Evolutionary conservation across 2,797 vertebrate genomes (phyloP).

Genomic region (Potorous gilbertii): DNA sequence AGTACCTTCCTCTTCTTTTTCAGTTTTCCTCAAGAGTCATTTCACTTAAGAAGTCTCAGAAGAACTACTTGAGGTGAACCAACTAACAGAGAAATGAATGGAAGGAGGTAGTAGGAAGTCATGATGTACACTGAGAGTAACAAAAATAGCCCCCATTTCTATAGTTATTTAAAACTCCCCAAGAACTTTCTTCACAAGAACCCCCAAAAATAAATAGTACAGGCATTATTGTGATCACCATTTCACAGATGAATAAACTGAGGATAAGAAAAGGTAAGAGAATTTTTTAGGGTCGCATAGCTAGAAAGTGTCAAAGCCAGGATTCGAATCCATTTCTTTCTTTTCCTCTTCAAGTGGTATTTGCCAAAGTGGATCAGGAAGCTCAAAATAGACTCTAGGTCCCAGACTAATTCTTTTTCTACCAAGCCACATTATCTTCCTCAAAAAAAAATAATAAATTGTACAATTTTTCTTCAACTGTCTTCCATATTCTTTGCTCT

Average conservation of each 20-base stretch:
- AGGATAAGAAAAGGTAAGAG: background rate
- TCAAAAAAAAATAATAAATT: background rate
- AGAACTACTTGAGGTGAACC: background rate
- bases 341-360: background rate
- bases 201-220: background rate
- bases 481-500: background rate
- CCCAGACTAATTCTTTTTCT: background rate
- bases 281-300: background rate
- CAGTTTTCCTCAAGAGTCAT: conserved; percentile 6
- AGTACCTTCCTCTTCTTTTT: conserved; percentile 42
- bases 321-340: background rate
- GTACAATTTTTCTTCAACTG: background rate
- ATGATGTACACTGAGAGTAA: conserved; percentile 2
- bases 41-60: conserved; percentile 27
- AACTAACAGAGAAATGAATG: conserved; percentile 13
- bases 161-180: background rate
- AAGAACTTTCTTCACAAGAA: background rate
- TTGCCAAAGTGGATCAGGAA: background rate
- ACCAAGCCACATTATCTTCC: background rate
- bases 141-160: background rate
- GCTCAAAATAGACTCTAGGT: conserved; percentile 17
- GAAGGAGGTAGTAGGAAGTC: background rate
- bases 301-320: background rate
- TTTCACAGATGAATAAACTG: background rate
- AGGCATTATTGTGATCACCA: background rate